These are phyloP conservation scores for Pseudomyrmex dendroicus DNA, from an alignment of 1,140 invertebrate genomes.

Conservation along the genomic window DNA sequence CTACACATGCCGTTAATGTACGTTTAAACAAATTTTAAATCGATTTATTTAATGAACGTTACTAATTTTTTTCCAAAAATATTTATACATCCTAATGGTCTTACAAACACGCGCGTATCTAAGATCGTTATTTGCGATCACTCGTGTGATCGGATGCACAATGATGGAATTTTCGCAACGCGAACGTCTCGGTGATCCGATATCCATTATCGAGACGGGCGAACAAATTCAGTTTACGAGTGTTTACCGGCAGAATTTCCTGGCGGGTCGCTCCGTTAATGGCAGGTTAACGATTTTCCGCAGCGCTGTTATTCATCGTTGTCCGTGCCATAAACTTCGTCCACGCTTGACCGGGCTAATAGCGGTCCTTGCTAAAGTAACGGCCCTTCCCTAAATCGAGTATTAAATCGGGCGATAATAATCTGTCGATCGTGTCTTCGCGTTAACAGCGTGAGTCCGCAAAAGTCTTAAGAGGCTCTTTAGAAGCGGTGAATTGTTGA, in stretches of 20 bases:
- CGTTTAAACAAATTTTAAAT: no score
- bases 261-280: constrained; percentile 51
- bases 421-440: constrained; percentile 60
- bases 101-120: neutral
- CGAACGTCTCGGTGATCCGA: constrained; percentile 30
- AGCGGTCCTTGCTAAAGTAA: constrained; percentile 60
- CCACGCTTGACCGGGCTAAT: constrained; percentile 68
- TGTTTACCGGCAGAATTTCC: constrained; percentile 71
- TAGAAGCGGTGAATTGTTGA: neutral
- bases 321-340: constrained; percentile 70
- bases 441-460: constrained; percentile 10
- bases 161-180: constrained; percentile 32
- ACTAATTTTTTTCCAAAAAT: neutral
- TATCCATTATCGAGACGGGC: constrained; percentile 69
- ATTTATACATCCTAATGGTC: neutral
- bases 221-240: constrained; percentile 65
- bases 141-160: neutral
- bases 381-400: constrained; percentile 68
- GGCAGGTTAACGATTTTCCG: constrained; percentile 67
- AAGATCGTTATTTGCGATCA: neutral
- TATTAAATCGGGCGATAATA: constrained; percentile 71
- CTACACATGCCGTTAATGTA: neutral
- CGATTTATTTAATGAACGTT: no score
- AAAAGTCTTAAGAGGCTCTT: constrained; percentile 12
- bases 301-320: constrained; percentile 69